Base-by-base conservation (phyloP, 2,888 invertebrate species). In the Seira ritae region DNA sequence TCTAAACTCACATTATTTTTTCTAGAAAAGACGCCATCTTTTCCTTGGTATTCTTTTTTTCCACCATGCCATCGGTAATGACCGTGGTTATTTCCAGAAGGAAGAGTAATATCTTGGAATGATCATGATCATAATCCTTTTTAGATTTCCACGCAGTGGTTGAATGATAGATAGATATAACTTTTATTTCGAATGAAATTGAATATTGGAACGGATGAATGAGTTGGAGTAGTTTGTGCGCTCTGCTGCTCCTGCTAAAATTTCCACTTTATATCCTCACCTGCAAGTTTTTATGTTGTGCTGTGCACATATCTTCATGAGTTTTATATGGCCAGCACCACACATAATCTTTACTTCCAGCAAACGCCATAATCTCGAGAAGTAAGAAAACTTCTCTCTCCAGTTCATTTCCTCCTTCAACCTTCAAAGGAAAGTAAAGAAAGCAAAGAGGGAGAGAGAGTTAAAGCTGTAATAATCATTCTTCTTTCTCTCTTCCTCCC, bases 51-150 rank as follows among this genome's bases (percentile, higher is more conserved):
- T 62, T 62, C 60, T 4, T n/a, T 62, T 66, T 67, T 23, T 80
- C 17, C 19, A 22, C 42, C 12, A 65, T 73, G 15, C 17, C 69
- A 23, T 80, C 31, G 31, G 31, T 31, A 80, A 80, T 80, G 68
- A 73, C 73, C 73, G 68, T 65, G 74, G 80, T 74, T 74, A n/a
- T n/a, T n/a, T n/a, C n/a, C n/a, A n/a, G n/a, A n/a, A n/a, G n/a
- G n/a, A n/a, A n/a, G n/a, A n/a, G n/a, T n/a, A n/a, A n/a, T n/a
- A n/a, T 62, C 20, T 62, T 62, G 19, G 62, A 62, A n/a, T 62
- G 62, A 22, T 62, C 62, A n/a, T 62, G 62, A 22, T 62, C 62
- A 62, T 62, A 62, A 62, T 62, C 62, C 22, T 62, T 19, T 55
- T 62, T 20, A 10, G 62, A 62, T 19, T 50, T 50, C 50, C n/a